A percentile compares a stretch with the other conserved stretches of the same genome.
Evolutionary conservation across 2,797 vertebrate species (phyloP).

Genomic region (Brachyrhaphis roseni): DNA sequence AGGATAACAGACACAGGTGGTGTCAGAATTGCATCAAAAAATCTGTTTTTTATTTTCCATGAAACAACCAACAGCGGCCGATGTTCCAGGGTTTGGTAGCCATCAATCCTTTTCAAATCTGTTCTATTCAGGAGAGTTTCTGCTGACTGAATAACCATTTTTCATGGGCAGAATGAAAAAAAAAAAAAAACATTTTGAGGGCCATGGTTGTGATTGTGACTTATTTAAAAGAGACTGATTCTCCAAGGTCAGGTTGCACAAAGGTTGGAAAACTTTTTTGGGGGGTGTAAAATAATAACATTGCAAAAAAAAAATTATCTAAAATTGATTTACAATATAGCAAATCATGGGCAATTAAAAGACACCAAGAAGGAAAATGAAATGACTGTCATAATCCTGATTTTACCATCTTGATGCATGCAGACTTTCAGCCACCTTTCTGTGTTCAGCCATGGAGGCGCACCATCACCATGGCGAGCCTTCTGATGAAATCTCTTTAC

Average conservation of each 20-base stretch:
- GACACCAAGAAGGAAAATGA: background rate
- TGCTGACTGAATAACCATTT: background rate
- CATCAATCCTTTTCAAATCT: background rate
- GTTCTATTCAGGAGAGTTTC: background rate
- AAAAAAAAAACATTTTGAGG: background rate
- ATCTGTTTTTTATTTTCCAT: background rate
- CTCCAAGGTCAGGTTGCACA: background rate
- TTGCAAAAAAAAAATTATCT: no score
- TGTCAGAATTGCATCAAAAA: background rate
- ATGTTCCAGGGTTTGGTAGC: background rate
- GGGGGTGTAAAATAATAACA: background rate
- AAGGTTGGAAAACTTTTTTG: background rate
- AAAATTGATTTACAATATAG: background rate
- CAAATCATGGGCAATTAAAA: background rate
- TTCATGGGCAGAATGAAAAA: background rate
- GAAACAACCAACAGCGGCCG: background rate
- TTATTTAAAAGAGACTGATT: background rate
- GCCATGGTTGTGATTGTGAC: background rate
- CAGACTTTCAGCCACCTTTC: slow-evolving; percentile 42
- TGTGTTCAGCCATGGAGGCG: slow-evolving; percentile 47
- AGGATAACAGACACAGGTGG: background rate
- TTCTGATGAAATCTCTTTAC: slow-evolving; percentile 49
- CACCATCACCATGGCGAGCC: slow-evolving; percentile 41
- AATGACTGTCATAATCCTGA: slow-evolving; percentile 16
- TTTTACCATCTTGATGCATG: slow-evolving; percentile 58